These are phyloP conservation scores for Plecturocebus donacophilus DNA, from an alignment of 2,113 vertebrate species.

Conservation along the genomic window DNA sequence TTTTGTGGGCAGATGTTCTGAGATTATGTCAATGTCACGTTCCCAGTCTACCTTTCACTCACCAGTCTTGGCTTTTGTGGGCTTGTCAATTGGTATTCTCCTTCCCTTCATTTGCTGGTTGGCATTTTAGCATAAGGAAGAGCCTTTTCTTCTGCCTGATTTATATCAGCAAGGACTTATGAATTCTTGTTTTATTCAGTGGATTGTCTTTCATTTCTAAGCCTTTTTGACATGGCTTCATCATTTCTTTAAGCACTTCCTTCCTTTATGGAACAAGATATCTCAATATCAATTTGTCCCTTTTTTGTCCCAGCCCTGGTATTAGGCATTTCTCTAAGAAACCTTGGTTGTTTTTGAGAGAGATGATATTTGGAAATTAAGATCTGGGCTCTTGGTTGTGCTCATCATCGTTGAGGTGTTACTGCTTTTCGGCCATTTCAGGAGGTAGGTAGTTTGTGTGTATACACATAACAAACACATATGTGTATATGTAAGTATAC, in stretches of 20 bases:
- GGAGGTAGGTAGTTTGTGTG: background rate
- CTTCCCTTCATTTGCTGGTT: background rate
- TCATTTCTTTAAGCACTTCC: background rate
- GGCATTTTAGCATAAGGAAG: background rate
- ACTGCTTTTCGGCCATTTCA: background rate
- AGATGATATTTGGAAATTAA: background rate
- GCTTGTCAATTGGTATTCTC: background rate
- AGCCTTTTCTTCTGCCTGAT: background rate
- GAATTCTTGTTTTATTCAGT: background rate
- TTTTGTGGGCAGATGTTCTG: background rate
- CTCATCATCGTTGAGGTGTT: background rate
- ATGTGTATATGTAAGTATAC: background rate
- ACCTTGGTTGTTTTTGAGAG: background rate
- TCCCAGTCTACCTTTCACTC: background rate
- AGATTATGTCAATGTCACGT: background rate
- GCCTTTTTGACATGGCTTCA: background rate
- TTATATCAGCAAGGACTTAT: background rate
- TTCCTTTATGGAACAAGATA: background rate
- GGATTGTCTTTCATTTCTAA: background rate
- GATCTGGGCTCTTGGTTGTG: background rate
- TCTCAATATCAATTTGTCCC: background rate
- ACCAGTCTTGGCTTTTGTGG: background rate
- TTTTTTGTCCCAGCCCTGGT: background rate
- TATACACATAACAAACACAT: background rate
- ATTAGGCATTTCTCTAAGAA: background rate